phyloP scores from a whole-genome alignment of 1,140 invertebrate genomes.

The Drosophila kepulauana region DNA sequence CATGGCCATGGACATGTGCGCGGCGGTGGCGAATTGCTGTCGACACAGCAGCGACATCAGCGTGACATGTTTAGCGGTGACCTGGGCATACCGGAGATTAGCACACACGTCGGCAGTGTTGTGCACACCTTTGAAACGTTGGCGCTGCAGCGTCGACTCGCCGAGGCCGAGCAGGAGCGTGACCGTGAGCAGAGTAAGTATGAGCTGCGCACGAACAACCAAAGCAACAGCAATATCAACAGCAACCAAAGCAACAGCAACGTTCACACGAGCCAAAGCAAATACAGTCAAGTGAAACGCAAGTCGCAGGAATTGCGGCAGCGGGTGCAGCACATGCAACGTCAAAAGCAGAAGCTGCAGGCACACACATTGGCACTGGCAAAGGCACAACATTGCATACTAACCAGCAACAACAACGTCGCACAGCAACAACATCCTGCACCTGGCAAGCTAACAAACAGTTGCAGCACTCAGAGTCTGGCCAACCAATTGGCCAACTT shows the following conservation, averaged over 20 bases:
- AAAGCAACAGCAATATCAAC: constrained; percentile 42
- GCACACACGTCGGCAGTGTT: constrained; percentile 82
- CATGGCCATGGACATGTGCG: constrained; percentile 28
- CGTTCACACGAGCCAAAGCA: constrained; percentile 53
- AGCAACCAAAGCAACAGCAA: constrained; percentile 25
- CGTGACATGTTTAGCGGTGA: constrained; percentile 82
- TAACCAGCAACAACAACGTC: constrained; percentile 46
- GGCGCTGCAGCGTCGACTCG: constrained; percentile 74
- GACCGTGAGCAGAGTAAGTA: constrained; percentile 76
- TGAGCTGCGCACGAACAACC: constrained; percentile 43
- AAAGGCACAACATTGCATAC: constrained; percentile 20
- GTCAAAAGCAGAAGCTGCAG: constrained; percentile 56
- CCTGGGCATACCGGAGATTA: constrained; percentile 83
- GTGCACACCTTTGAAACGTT: constrained; percentile 84
- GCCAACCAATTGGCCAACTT: constrained; percentile 45
- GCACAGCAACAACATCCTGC: constrained; percentile 34
- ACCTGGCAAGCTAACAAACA: constrained; percentile 53
- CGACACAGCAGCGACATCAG: constrained; percentile 64
- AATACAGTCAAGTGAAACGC: constrained; percentile 78
- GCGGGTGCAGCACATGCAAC: constrained; percentile 71
- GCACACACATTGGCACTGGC: constrained; percentile 49
- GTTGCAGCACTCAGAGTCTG: constrained; percentile 71
- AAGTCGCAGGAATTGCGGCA: constrained; percentile 79
- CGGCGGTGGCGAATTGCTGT: constrained; percentile 56
- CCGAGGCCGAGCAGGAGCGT: constrained; percentile 67